phyloP scores from a whole-genome alignment of 37 sponge, comb jelly and placozoan species.

The Eunapius fragilis region DNA sequence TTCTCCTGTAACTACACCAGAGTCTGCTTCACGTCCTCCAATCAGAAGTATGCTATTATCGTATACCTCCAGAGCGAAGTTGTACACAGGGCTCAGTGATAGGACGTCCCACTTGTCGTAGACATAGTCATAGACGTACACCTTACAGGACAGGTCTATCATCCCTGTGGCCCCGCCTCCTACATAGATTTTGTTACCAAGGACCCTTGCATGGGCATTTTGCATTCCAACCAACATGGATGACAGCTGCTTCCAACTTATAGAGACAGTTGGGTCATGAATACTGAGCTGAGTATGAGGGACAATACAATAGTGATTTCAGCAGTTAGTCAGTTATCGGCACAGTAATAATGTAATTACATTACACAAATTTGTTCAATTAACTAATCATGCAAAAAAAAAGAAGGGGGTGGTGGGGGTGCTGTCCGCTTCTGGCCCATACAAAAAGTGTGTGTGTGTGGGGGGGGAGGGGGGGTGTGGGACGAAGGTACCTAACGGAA shows the following conservation, averaged over 20 bases:
- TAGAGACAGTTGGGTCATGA: not conserved
- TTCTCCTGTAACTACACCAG: not conserved
- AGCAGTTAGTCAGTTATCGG: no score
- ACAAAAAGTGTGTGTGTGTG: no score
- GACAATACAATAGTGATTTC: no score
- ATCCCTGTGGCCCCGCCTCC: conserved; percentile 2
- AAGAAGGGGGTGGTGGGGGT: no score
- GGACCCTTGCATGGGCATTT: conserved; percentile 13
- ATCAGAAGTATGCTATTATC: conserved; percentile 4
- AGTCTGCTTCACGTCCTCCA: conserved; percentile 1
- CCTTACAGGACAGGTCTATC: not conserved
- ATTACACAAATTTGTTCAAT: no score
- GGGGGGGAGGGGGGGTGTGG: no score
- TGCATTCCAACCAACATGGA: not conserved
- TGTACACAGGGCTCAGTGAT: not conserved
- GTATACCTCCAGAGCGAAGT: conserved; percentile 18
- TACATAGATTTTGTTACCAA: conserved; percentile 9
- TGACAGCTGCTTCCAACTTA: not conserved
- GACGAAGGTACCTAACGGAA: no score
- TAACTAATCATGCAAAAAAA: no score
- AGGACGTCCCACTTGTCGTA: not conserved
- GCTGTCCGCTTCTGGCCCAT: no score
- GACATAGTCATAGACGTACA: not conserved
- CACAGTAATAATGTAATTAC: no score
- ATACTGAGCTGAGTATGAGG: not conserved